Evolutionary conservation across 2,797 vertebrate species (phyloP).

Genomic region (Caiman crocodilus): DNA sequence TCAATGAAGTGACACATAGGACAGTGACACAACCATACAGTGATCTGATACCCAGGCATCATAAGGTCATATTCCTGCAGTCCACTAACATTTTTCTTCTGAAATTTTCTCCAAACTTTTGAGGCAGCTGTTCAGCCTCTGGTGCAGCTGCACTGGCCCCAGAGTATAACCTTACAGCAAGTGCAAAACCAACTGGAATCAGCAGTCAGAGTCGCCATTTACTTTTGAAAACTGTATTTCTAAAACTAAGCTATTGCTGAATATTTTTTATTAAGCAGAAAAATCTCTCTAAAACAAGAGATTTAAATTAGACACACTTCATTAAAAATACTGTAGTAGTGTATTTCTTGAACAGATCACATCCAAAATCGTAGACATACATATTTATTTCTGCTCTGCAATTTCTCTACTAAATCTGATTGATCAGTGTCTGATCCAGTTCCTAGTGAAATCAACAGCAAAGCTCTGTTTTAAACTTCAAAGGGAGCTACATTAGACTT

Average conservation of each 20-base stretch:
- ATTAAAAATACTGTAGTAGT: neutral
- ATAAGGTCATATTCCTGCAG: neutral
- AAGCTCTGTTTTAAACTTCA: neutral
- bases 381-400: neutral
- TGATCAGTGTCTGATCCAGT: neutral
- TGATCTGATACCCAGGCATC: neutral
- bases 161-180: neutral
- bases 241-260: neutral
- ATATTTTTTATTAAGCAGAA: neutral
- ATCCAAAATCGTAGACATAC: neutral
- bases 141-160: neutral
- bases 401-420: neutral
- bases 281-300: neutral
- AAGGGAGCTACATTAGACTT: neutral
- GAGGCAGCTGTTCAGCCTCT: neutral
- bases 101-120: neutral
- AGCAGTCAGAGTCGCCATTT: neutral
- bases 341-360: neutral
- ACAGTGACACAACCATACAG: fast-evolving
- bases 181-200: fast-evolving
- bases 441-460: neutral
- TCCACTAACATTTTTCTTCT: neutral
- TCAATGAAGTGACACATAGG: neutral
- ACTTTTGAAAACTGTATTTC: neutral
- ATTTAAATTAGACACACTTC: neutral